A percentile compares a stretch with the other conserved stretches of the same genome.
Evolutionary conservation across 2,113 vertebrate genomes (phyloP).

Genomic region (Pimephales promelas): DNA sequence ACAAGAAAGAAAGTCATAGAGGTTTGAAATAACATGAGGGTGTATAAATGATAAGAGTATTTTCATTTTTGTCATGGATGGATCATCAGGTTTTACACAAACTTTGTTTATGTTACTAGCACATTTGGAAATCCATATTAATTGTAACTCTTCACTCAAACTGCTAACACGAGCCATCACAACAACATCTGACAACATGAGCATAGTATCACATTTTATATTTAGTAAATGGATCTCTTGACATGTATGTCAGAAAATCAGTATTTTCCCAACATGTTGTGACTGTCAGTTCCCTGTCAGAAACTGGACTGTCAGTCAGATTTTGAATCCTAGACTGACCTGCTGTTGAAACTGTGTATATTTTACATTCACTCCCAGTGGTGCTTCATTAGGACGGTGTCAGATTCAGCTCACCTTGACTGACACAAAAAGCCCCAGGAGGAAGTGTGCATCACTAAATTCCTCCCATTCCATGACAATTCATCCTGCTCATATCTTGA

Average conservation of each 20-base stretch:
- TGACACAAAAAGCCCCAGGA: conserved; percentile 11
- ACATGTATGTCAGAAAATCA: conserved; percentile 9
- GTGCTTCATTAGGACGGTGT: conserved; percentile 15
- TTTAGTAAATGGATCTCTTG: background rate
- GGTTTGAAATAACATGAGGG: background rate
- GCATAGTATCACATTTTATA: background rate
- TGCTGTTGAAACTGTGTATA: background rate
- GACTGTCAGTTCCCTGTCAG: background rate
- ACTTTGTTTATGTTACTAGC: background rate
- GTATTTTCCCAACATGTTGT: background rate
- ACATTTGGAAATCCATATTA: background rate
- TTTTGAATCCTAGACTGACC: background rate
- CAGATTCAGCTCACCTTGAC: conserved; percentile 47
- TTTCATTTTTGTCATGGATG: background rate
- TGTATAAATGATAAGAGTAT: background rate
- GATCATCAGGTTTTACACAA: background rate
- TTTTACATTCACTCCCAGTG: background rate
- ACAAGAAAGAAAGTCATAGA: background rate
- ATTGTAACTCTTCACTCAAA: background rate
- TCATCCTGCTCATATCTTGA: background rate
- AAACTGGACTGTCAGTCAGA: background rate
- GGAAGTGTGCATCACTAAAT: background rate
- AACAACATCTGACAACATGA: conserved; percentile 12
- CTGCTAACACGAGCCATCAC: background rate
- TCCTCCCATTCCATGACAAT: background rate